Evolutionary conservation across 2,888 invertebrate genomes (phyloP), one percentile per base, ranked within the genome.

Genomic region (Ecdyonurus torrentis): DNA sequence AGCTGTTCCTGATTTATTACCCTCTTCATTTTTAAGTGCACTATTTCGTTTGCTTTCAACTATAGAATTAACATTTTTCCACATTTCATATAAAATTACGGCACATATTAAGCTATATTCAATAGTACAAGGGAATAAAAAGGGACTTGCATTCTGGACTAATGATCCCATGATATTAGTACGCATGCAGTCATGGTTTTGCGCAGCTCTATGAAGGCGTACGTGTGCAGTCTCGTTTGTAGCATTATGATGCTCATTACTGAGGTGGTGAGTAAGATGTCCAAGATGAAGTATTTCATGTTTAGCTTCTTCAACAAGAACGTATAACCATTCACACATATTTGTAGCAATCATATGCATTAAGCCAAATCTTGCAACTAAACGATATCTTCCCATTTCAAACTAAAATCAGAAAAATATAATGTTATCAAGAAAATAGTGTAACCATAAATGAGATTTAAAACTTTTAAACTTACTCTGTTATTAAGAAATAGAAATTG

Each of bases 301-400:
- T 71, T 89, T 87, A 1, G 92, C 92, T 73, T 93, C 92, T 72
- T 89, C 87, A 0, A 92, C 88, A 23, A 93, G 76, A 65, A 91
- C 90, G 72, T 89, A 86, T 60, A 94, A 74, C 95, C 95, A 95
- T 69, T 94, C 91, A 75, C 93, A 94, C 19, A 95, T 75, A 75
- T 95, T 95, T 20, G 92, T 91, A 1, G 92, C 94, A 61, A 95
- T 84, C 85, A 92, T 85, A 72, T 96, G 95, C 93, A 95, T 94
- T 55, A 94, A 81, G 5, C 95, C 95, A 69, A 95, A 90, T 68
- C 91, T 81, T 22, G 91, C 88, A 61, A 91, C 79, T 59, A 85
- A 80, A 71, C 84, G 84, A 70, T 84, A 83, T 59, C 79, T 77
- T 22, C 83, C 82, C 69, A 86, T 79, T 66, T 82, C 81, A 72